A percentile compares a stretch with the other conserved stretches of the same genome.
These are phyloP conservation scores for Callitettix versicolor DNA, from an alignment of 1,140 invertebrate genomes.

Conservation along the genomic window DNA sequence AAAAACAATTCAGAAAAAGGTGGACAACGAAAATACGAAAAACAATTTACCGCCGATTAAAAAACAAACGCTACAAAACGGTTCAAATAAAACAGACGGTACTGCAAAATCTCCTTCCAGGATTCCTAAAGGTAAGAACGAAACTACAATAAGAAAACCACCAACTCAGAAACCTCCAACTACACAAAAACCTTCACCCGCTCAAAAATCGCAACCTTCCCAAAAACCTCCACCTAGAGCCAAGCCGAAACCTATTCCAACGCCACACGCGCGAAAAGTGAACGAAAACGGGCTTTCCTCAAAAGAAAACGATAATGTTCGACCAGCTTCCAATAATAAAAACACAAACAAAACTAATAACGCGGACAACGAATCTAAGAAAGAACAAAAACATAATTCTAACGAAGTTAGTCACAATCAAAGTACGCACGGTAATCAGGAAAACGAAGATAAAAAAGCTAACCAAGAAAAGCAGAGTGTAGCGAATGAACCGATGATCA, in stretches of 20 bases:
- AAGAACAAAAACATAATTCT: no score
- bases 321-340: no score
- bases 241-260: background rate
- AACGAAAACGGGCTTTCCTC: background rate
- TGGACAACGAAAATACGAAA: constrained; percentile 2
- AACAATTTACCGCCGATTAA: no score
- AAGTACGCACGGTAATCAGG: no score
- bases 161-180: no score
- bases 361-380: no score
- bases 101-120: background rate
- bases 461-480: background rate
- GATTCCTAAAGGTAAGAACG: background rate
- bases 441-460: background rate
- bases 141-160: background rate
- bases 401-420: no score
- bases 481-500: background rate
- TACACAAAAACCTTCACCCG: no score
- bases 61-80: no score
- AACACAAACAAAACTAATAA: no score
- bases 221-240: no score
- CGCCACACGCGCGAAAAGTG: constrained; percentile 5
- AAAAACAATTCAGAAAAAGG: background rate
- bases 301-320: no score
- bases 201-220: background rate
- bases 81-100: background rate